Evolutionary conservation across 2,113 vertebrate species (phyloP), one percentile per base, ranked within the genome.

Genomic region (Etheostoma cragini): DNA sequence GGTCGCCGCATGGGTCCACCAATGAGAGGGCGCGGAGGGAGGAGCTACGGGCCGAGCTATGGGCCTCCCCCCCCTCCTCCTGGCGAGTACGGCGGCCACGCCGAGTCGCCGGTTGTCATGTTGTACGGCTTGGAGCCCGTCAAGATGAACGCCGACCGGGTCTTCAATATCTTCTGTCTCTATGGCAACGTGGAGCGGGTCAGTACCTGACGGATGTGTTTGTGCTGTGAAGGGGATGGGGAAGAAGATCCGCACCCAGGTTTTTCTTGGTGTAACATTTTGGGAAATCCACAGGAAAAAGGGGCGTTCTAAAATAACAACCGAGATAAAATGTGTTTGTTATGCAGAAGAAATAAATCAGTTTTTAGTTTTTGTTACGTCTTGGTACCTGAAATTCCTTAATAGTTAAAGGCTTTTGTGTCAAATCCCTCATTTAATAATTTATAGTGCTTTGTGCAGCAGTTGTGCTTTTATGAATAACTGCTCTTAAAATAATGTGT

Each of bases 121-220:
- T 94, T 97, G 12, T 98, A 98, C 35, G 97, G 97, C 57, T 82
- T 98, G 82, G 97, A 98, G 24, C 95, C 97, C 0, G 84, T 86
- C 74, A 97, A 97, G 95, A 97, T 98, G 95, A 98, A 97, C 46
- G 96, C 97, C 0, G 97, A 98, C 82, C 92, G 95, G 0, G 96
- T 98, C 84, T 98, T 98, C 92, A 98, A 98, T 58, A 94, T 98
- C 80, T 98, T 98, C 83, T 98, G 97, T 91, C 95, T 98, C 14
- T 98, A 98, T 26, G 97, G 97, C 70, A 98, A 98, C 10, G 97
- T 98, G 16, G 97, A 97, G 92, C 95, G 98, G 96, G 97, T 98
- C 30, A 90, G 94, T 63, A 7, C 33, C 17, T n/a, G 26, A 11
- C 0, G 1, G 7, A 22, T 13, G 4, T 6, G 13, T 60, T 19